phyloP scores from a whole-genome alignment of 2,113 vertebrate genomes.

The Morone chrysops region DNA sequence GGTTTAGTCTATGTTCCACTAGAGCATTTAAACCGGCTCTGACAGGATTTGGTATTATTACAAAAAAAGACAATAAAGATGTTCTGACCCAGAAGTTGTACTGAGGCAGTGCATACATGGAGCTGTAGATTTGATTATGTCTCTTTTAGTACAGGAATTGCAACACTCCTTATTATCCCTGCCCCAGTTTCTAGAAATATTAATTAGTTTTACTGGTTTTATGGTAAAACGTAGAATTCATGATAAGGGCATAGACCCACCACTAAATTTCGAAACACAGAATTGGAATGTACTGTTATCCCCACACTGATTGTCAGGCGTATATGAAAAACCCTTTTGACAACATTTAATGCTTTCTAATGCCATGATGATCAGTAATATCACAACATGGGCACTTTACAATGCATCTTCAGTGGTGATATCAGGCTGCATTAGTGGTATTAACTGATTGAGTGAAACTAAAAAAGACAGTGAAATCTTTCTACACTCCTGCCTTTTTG shows the following conservation, averaged over 20 bases:
- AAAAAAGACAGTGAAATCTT: not conserved
- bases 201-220: not conserved
- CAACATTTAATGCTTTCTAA: not conserved
- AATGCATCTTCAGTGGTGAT: not conserved
- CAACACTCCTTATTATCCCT: not conserved
- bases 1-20: too few species aligned
- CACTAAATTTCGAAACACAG: not conserved
- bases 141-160: not conserved
- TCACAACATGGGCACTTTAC: too few species aligned
- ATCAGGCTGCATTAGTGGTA: not conserved
- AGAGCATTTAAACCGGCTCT: not conserved
- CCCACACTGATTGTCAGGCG: too few species aligned
- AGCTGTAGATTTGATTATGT: not conserved
- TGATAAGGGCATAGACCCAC: not conserved
- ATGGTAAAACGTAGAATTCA: not conserved
- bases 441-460: not conserved
- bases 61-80: not conserved
- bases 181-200: slow-evolving; percentile 17
- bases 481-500: not conserved
- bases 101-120: too few species aligned
- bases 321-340: not conserved
- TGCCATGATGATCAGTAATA: too few species aligned
- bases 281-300: not conserved
- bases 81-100: not conserved
- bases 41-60: not conserved